Base-by-base conservation (phyloP, 2,797 vertebrate genomes). In the Sebastes taczanowskii region DNA sequence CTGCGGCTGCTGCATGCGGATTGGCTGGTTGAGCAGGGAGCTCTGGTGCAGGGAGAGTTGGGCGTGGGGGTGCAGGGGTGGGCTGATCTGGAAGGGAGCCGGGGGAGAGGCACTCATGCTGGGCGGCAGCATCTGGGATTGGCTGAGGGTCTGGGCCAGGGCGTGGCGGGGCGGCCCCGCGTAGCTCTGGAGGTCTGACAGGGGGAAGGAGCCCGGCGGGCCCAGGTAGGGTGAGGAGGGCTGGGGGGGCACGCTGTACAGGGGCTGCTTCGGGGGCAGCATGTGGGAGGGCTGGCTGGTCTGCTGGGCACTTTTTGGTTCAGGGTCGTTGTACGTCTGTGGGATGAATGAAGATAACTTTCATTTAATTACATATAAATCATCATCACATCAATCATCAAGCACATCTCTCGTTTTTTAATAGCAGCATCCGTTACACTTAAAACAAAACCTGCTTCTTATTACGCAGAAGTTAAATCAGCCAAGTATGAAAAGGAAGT, bases 1-100 rank as follows among this genome's bases (percentile, higher is more conserved):
- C 94, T 98, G 97, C 58, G 98, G 97, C 89, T 97, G 98, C 95
- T 98, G 97, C 98, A 99, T 98, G 95, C 97, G 97, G 94, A 99
- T 97, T 89, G 98, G 96, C 71, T 98, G 97, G 90, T 97, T 96
- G 94, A 99, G 97, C 86, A 99, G 96, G 87, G 98, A 94, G 91
- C 97, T 96, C 96, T 99, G 97, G 82, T 97, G 96, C 96, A 99
- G 95, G 80, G 97, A 97, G 88, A 99, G 97, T 95, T 99, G 98
- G 86, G 93, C 89, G 80, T 95, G 94, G 92, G 98, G 98, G 93
- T 96, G 98, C 90, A 99, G 96, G 0, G 98, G 96, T 4, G 97
- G 97, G 94, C 98, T 99, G 94, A 99, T 99, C 81, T 98, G 98
- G 95, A 99, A 99, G 79, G 98, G 95, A 77, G 97, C 95, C 0